Base-by-base conservation (phyloP, 2,888 invertebrate genomes). In the Folsomia candida region DNA sequence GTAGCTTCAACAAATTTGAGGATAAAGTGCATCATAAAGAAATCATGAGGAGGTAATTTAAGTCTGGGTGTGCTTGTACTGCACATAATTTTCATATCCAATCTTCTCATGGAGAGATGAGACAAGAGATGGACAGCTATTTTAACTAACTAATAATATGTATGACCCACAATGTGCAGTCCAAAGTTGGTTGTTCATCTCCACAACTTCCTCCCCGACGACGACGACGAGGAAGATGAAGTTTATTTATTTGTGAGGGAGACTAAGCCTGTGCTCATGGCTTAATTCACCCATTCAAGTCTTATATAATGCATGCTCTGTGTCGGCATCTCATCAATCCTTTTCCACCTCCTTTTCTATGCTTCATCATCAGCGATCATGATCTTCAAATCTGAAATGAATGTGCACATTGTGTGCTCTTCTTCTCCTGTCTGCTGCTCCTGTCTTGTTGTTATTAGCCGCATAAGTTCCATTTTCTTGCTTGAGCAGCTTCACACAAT, bases 301-400 rank as follows among this genome's bases (percentile, higher is more conserved):
- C n/a, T 9, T 37, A 14, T 4, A 37, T 37, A 37, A 37, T 37
- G 37, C 4, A 37, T 37, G 37, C 37, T 37, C 37, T 37, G 37
- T 62, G 62, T 62, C 62, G 62, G 62, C 62, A 62, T 60, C 37
- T 37, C 37, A 37, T 59, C 62, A 62, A 62, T 62, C 62, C 62
- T 62, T 62, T 62, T 62, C 28, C n/a, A 62, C 27, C 62, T 62
- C 27, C 62, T 28, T 62, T 62, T 62, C 62, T 26, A 60, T 22
- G 14, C 37, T 37, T 4, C 28, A 62, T 14, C 4, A 62, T 29
- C 18, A 37, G 37, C 14, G 37, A 37, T 37, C 37, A 4, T 37
- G 37, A 37, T 37, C 37, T 37, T 37, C 37, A 37, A 37, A 37
- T 37, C 37, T 37, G 37, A 37, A 37, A 37, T 37, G 37, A 37